phyloP scores from a whole-genome alignment of 2,113 vertebrate species.

The Rhombomys opimus region DNA sequence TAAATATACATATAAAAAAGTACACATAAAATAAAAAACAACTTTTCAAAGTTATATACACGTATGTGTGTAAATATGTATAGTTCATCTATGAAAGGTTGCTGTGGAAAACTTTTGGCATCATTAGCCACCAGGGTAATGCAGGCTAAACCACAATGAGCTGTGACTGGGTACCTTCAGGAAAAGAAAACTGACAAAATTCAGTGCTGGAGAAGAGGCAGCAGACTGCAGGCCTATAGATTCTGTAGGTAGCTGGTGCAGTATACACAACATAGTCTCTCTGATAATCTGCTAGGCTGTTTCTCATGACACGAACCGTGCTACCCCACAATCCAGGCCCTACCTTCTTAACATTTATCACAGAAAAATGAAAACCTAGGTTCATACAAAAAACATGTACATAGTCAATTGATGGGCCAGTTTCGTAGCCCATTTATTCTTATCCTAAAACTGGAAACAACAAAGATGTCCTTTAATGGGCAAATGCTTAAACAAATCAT shows the following conservation, averaged over 20 bases:
- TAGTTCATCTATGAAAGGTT: background rate
- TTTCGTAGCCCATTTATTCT: background rate
- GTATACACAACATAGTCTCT: background rate
- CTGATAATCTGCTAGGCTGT: background rate
- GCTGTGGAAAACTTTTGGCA: background rate
- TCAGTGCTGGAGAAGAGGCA: background rate
- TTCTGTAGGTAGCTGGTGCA: background rate
- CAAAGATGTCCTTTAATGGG: background rate
- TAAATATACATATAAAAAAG: background rate
- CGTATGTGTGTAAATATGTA: background rate
- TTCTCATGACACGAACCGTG: constrained; percentile 19
- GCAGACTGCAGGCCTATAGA: background rate
- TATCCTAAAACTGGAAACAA: constrained; percentile 12
- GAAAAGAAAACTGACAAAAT: background rate
- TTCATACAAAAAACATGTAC: background rate
- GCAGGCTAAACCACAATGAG: constrained; percentile 3
- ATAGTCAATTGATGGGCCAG: background rate
- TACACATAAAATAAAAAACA: background rate
- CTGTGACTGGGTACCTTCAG: background rate
- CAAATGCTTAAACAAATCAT: background rate
- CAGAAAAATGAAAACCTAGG: background rate
- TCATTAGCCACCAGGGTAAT: background rate
- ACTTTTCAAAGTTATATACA: background rate
- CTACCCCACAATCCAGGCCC: background rate
- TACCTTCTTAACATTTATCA: background rate